Evolutionary conservation across 2,113 vertebrate species (phyloP), one percentile per base, ranked within the genome.

Genomic region (Tursiops truncatus): DNA sequence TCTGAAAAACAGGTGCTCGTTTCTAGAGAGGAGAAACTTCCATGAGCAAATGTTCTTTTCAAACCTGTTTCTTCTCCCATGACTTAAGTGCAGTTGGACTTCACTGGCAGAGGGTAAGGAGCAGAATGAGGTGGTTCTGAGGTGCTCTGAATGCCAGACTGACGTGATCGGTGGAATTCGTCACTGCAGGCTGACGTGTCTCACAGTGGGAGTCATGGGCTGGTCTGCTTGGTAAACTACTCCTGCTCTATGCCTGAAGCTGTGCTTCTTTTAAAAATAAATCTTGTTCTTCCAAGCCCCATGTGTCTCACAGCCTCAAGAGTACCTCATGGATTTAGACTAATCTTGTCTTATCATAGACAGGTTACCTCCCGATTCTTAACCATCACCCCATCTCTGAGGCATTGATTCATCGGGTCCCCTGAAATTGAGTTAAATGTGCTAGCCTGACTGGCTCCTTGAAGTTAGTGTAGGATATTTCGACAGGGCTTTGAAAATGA

Each of bases 171-270:
- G 13, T 8, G 12, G 31, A 92, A 41, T 65, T 84, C 56, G 0
- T 56, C 0, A 12, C 53, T 68, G 53, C 90, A 76, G 86, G 11
- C 90, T 84, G 95, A 88, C 70, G 21, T 53, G 58, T 89, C 68
- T 97, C 97, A 63, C 91, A 90, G 95, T 68, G 65, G 95, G 95
- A 83, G 95, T 31, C 63, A 3, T 1, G 50, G 94, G 38, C 77
- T 90, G 82, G 10, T 79, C 63, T 79, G 86, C 79, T 86, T 90
- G 89, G 21, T 50, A 70, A 94, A 92, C 53, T 31, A 3, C 86
- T 88, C 33, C 68, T 87, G 86, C 83, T 92, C 86, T 82, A 3
- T 74, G 87, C 71, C 71, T 70, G 73, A 89, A 18, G 12, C 74
- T 82, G 36, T 89, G 73, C 60, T 93, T 6, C 53, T 94, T 96